Conservation (phyloP, 2,888 invertebrate genomes). For the Coecobrya sp. region DNA sequence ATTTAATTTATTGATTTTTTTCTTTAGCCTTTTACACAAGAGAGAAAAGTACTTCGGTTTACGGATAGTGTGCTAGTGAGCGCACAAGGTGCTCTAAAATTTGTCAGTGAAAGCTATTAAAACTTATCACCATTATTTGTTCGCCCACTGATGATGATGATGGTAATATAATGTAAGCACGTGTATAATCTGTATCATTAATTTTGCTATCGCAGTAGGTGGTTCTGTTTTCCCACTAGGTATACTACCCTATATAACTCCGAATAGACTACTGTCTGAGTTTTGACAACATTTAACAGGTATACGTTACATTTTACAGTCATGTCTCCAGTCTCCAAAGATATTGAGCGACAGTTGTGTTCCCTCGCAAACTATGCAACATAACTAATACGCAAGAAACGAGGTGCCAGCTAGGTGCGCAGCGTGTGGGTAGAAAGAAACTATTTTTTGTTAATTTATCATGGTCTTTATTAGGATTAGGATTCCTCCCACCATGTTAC, state of each 20-base stretch:
- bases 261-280: neutral
- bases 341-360: neutral
- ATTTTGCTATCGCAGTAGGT: too few relatives aligned
- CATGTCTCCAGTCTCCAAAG: neutral
- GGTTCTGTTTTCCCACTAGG: too few relatives aligned
- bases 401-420: neutral
- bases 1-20: conserved; percentile 45
- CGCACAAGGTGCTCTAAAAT: neutral
- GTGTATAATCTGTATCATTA: neutral
- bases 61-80: neutral
- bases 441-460: neutral
- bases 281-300: neutral
- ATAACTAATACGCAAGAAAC: too few relatives aligned
- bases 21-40: neutral
- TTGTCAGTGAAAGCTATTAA: conserved; percentile 34
- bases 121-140: neutral
- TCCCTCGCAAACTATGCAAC: neutral
- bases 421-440: neutral
- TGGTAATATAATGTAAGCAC: neutral
- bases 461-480: neutral
- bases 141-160: neutral
- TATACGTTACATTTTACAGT: neutral
- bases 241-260: too few relatives aligned
- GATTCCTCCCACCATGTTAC: neutral
- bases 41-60: neutral